A percentile compares a stretch with the other conserved stretches of the same genome.
Evolutionary conservation across 2,888 invertebrate genomes (phyloP).

Genomic region (Adelognathus sp.): DNA sequence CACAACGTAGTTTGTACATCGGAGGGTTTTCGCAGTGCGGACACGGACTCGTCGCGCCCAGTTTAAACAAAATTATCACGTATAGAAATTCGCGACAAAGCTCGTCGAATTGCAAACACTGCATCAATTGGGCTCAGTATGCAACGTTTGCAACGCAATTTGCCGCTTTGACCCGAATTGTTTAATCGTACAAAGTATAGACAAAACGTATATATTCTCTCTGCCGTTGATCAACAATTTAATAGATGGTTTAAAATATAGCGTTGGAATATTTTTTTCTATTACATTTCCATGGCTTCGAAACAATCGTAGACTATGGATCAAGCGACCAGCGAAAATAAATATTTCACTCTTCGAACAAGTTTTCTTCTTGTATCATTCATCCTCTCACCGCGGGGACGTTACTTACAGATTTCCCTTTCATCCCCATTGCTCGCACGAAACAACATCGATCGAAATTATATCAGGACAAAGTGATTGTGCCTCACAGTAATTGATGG

Average conservation of each 20-base stretch:
- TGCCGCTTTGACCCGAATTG: not conserved
- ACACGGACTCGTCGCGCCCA: conserved; percentile 6
- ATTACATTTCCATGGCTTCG: conserved; percentile 15
- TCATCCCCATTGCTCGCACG: not conserved
- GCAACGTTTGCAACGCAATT: conserved; percentile 36
- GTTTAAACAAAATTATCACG: conserved; percentile 21
- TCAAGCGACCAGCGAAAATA: conserved; percentile 3
- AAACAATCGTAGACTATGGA: conserved; percentile 22
- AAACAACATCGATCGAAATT: conserved; percentile 17
- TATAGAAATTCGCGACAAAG: conserved; percentile 11
- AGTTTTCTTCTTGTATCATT: not conserved
- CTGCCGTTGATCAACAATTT: not conserved
- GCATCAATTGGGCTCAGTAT: conserved; percentile 45
- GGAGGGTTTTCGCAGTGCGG: conserved; percentile 8
- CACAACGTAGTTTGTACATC: conserved; percentile 45
- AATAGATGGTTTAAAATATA: conserved; percentile 41
- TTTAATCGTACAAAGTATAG: conserved; percentile 21
- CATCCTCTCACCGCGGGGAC: not conserved
- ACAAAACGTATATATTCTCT: conserved; percentile 2
- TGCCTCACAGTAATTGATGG: conserved; percentile 45
- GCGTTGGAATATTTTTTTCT: not conserved
- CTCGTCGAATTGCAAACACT: conserved; percentile 33
- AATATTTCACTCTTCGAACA: not conserved
- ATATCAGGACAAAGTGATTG: conserved; percentile 50
- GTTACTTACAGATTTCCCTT: not conserved